These are phyloP conservation scores for Platichthys flesus DNA, from an alignment of 2,113 vertebrate genomes.

Conservation along the genomic window DNA sequence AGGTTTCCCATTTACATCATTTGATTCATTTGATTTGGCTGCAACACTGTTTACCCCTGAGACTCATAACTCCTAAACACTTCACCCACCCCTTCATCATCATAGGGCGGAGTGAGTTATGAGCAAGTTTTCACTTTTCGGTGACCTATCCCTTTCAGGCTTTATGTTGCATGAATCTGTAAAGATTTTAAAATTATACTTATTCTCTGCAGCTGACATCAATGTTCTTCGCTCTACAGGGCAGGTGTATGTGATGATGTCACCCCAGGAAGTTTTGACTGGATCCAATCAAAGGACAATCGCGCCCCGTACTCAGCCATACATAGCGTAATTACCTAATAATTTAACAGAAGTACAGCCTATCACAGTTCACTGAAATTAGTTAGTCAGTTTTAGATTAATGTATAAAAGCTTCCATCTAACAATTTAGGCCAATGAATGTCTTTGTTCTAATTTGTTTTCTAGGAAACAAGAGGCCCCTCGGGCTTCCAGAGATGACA, in stretches of 20 bases:
- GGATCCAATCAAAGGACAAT: constrained; percentile 91
- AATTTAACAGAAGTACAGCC: not conserved
- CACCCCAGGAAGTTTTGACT: constrained; percentile 92
- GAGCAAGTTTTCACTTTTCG: too few relatives aligned
- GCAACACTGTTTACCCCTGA: too few relatives aligned
- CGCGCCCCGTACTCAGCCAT: constrained; percentile 90
- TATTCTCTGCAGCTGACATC: not conserved
- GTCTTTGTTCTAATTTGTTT: not conserved
- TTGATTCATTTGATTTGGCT: too few relatives aligned
- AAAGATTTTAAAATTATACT: too few relatives aligned
- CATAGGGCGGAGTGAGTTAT: too few relatives aligned
- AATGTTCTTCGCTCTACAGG: constrained; percentile 76
- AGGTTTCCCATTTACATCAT: too few relatives aligned
- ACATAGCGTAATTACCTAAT: constrained; percentile 85
- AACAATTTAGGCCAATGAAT: not conserved
- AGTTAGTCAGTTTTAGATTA: not conserved
- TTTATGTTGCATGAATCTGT: not conserved
- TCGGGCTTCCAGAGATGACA: constrained; percentile 91
- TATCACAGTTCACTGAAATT: not conserved
- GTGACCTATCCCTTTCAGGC: too few relatives aligned
- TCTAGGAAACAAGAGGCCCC: constrained; percentile 91
- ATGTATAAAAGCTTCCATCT: not conserved
- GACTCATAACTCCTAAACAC: too few relatives aligned
- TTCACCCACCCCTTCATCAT: too few relatives aligned
- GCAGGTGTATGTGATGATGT: constrained; percentile 98